phyloP scores from a whole-genome alignment of 2,113 vertebrate species.

The Clarias macrocephalus region DNA sequence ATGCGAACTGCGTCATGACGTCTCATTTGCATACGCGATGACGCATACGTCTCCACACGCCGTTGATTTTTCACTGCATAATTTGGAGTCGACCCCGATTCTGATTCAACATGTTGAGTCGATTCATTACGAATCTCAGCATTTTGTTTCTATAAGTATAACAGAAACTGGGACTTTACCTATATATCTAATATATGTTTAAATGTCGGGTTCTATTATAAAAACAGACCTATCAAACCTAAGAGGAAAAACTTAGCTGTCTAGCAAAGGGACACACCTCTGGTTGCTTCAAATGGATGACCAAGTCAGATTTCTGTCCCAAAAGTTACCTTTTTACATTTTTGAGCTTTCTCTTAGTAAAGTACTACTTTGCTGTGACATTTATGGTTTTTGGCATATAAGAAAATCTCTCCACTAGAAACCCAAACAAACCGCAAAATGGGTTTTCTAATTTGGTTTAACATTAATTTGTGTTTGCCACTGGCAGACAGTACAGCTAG shows the following conservation, averaged over 20 bases:
- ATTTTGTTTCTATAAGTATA: neutral
- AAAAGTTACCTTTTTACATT: neutral
- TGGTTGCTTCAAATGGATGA: neutral
- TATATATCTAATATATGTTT: neutral
- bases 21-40: neutral
- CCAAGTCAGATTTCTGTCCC: neutral
- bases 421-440: too few relatives aligned
- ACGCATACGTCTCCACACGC: neutral
- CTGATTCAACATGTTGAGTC: neutral
- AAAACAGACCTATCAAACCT: neutral
- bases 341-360: neutral
- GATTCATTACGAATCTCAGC: neutral
- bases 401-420: too few relatives aligned
- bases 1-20: slow-evolving; percentile 34
- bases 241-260: neutral
- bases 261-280: neutral
- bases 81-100: neutral
- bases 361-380: neutral
- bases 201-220: neutral
- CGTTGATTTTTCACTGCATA: neutral
- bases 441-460: too few relatives aligned
- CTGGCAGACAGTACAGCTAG: too few relatives aligned
- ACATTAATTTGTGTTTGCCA: too few relatives aligned
- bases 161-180: neutral
- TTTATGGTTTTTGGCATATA: neutral